Evolutionary conservation across 1,140 invertebrate species (phyloP).

Genomic region (Scaptomyza graminum): DNA sequence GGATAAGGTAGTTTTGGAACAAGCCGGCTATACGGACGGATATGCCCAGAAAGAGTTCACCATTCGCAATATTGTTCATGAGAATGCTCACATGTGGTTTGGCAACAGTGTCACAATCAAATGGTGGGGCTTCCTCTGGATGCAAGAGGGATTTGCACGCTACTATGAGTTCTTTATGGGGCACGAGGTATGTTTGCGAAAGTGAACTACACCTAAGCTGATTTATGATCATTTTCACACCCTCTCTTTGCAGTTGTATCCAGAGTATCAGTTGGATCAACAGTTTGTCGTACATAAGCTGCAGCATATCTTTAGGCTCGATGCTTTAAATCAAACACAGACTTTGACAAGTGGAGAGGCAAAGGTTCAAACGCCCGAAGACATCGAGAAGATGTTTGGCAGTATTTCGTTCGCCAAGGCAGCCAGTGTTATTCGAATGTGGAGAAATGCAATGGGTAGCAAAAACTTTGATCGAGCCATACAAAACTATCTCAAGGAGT

Average conservation of each 20-base stretch:
- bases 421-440: constrained; percentile 89
- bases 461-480: constrained; percentile 87
- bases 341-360: constrained; percentile 84
- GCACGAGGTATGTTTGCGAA: constrained; percentile 84
- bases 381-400: constrained; percentile 85
- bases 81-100: constrained; percentile 88
- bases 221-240: neutral
- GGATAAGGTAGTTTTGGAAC: constrained; percentile 42
- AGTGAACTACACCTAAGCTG: no score
- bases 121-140: constrained; percentile 88
- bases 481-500: constrained; percentile 85
- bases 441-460: constrained; percentile 87
- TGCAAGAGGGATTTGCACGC: constrained; percentile 88
- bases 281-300: constrained; percentile 87
- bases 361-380: constrained; percentile 74
- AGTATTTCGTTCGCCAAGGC: constrained; percentile 87
- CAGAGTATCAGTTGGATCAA: constrained; percentile 84
- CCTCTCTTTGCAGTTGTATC: constrained; percentile 48
- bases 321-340: constrained; percentile 87
- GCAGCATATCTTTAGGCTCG: constrained; percentile 86
- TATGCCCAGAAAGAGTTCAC: constrained; percentile 82
- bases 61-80: constrained; percentile 85
- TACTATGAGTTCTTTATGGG: constrained; percentile 86
- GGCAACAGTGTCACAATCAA: constrained; percentile 87
- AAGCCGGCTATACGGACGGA: constrained; percentile 50